Conservation (phyloP, 2,888 invertebrate genomes). For the Cecidostiba fungosa region DNA sequence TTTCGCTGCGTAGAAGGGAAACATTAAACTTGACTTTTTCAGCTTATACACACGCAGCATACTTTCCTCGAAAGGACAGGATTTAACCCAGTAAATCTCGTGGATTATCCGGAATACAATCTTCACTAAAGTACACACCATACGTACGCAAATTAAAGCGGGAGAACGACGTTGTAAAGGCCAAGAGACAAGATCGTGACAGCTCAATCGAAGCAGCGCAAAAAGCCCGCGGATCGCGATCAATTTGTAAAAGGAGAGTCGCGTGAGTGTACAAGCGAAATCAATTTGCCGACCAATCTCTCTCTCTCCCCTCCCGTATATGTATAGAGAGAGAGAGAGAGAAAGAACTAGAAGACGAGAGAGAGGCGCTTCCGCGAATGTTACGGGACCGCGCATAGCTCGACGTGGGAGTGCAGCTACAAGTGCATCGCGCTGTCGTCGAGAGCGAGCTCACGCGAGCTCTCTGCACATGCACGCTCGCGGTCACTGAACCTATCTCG, state of each 20-base stretch:
- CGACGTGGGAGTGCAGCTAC: conserved; percentile 78
- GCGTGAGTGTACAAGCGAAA: conserved; percentile 26
- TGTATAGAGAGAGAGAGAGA: not conserved
- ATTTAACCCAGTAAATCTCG: not conserved
- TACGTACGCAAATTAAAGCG: too few relatives aligned
- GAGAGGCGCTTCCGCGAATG: conserved; percentile 76
- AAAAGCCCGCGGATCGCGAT: conserved; percentile 41
- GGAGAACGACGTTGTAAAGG: too few relatives aligned
- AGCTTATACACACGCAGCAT: not conserved
- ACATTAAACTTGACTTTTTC: conserved; percentile 9
- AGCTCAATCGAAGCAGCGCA: not conserved
- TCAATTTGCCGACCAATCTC: conserved; percentile 41
- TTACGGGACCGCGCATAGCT: conserved; percentile 78
- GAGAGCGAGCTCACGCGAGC: conserved; percentile 39
- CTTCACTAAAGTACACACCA: too few relatives aligned
- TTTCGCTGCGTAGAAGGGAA: not conserved
- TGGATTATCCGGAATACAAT: not conserved
- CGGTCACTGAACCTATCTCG: conserved; percentile 65
- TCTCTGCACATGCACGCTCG: conserved; percentile 66
- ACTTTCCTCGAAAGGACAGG: not conserved
- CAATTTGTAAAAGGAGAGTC: conserved; percentile 30
- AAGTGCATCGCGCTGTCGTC: conserved; percentile 70
- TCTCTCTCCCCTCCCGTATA: not conserved
- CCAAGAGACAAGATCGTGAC: not conserved
- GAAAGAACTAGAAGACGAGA: conserved; percentile 35